Conservation (phyloP, 2,797 vertebrate species). For the Tapera naevia region DNA sequence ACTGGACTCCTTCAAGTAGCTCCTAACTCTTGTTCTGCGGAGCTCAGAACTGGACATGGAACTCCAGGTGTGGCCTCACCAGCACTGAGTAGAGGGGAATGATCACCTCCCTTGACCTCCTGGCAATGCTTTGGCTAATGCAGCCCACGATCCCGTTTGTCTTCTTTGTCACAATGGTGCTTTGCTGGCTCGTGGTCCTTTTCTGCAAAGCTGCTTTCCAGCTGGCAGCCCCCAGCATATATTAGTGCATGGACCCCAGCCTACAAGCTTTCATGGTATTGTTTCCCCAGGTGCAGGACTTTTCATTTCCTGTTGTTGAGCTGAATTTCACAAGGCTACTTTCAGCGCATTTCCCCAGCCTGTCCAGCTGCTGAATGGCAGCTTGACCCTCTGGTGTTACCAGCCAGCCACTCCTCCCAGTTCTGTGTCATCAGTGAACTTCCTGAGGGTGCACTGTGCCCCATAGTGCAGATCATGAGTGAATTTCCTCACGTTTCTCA, state of each 20-base stretch:
- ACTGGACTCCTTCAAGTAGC: neutral
- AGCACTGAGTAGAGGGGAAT: neutral
- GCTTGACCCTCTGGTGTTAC: rapidly evolving
- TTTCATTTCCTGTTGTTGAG: neutral
- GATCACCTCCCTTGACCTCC: neutral
- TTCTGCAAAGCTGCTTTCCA: neutral
- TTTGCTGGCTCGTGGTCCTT: neutral
- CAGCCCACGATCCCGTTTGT: neutral
- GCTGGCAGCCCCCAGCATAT: neutral
- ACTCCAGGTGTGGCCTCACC: neutral
- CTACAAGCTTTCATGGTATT: neutral
- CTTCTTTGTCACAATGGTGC: neutral
- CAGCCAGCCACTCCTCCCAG: neutral
- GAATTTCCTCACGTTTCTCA: neutral
- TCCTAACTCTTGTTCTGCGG: neutral
- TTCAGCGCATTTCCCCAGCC: neutral
- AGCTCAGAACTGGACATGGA: neutral
- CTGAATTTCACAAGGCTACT: neutral
- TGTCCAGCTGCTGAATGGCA: neutral
- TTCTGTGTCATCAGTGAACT: neutral
- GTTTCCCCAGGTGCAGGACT: neutral
- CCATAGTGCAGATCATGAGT: neutral
- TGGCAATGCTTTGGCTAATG: neutral
- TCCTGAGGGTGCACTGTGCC: neutral
- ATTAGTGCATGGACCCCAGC: neutral